Evolutionary conservation across 2,113 vertebrate species (phyloP).

Genomic region (Ciconia stormi): DNA sequence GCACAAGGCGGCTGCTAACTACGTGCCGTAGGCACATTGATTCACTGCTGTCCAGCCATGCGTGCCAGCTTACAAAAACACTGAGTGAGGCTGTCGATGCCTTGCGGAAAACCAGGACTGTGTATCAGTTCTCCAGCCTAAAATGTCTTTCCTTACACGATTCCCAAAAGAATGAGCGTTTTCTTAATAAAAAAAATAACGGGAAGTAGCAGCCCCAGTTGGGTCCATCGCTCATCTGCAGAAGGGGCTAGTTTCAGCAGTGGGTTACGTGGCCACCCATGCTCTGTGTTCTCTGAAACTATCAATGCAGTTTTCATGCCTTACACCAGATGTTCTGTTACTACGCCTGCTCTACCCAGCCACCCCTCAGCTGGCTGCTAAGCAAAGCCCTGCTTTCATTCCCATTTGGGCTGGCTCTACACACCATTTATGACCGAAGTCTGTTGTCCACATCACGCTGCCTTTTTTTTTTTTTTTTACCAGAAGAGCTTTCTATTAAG

Average conservation of each 20-base stretch:
- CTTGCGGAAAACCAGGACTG: not conserved
- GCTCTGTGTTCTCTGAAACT: not conserved
- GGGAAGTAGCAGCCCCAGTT: not conserved
- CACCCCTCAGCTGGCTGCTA: not conserved
- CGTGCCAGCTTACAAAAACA: not conserved
- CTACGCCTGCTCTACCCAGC: not conserved
- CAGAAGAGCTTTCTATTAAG: not conserved
- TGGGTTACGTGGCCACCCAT: fast-evolving
- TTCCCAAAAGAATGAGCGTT: not conserved
- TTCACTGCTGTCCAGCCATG: not conserved
- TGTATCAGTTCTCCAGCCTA: not conserved
- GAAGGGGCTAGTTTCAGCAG: not conserved
- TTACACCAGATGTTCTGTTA: not conserved
- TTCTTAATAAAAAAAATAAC: not conserved
- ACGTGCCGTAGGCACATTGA: not conserved
- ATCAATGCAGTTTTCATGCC: not conserved
- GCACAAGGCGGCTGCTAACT: not conserved
- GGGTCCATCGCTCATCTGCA: not conserved
- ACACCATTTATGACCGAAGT: fast-evolving
- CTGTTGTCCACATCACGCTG: not conserved
- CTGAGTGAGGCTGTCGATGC: not conserved
- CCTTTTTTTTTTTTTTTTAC: too few species aligned
- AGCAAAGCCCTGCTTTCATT: not conserved
- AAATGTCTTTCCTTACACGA: not conserved
- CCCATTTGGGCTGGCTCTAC: not conserved